Evolutionary conservation across 2,888 invertebrate genomes (phyloP), one percentile per base, ranked within the genome.

Genomic region (Psylliodes chrysocephalus): DNA sequence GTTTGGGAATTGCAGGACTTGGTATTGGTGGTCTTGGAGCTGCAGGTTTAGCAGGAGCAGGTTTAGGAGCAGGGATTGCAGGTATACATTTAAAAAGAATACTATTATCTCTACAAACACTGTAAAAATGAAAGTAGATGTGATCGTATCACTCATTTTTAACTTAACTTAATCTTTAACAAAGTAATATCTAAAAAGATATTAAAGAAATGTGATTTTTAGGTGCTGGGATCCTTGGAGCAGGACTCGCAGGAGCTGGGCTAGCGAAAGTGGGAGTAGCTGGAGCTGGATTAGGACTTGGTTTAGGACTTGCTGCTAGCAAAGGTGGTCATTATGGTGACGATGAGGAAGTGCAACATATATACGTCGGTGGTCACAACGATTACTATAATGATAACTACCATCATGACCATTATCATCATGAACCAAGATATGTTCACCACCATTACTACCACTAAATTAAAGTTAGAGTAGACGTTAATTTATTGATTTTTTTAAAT

Each of bases 221-320:
- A 46, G 46, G 46, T n/a, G 46, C 46, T 1, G 46, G 46, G 22
- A 22, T 46, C 8, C 12, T 46, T 1, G 46, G 46, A 46, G 46
- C 22, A 6, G 46, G 46, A 12, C 10, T 46, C 3, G 46, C 46
- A 10, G 46, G 46, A 46, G 46, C 46, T 10, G 25, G 46, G 6
- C 12, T 22, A 22, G 46, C 46, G n/a, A 46, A 46, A 46, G 46
- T 22, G 10, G 46, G 46, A 46, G 46, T 46, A 22, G 46, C 46
- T 5, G 46, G 46, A 1, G 46, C 46, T 12, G 46, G 46, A 5
- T 22, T 46, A n/a, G 46, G 46, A 1, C 14, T 46, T n/a, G 46
- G 46, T 12, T n/a, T 46, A 22, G 46, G 46, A 0, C 22, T 46
- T 10, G 46, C 46, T 1, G 46, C 22, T 22, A 14, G 46, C n/a